phyloP scores from a whole-genome alignment of 2,888 invertebrate genomes.

The Lacanobia oleracea region DNA sequence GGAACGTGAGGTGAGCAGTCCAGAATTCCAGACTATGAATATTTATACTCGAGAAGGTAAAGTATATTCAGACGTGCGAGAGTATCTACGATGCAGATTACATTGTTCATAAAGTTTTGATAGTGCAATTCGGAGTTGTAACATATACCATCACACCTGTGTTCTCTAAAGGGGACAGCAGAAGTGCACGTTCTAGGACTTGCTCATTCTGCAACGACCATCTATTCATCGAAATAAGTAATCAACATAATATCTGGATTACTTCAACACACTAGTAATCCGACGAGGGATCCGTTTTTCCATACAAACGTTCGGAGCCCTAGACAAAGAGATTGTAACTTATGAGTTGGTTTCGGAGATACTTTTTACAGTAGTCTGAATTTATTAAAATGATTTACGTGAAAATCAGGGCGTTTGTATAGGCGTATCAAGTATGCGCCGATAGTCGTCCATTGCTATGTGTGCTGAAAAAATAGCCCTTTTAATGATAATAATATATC shows the following conservation, averaged over 20 bases:
- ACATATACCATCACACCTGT: conserved; percentile 19
- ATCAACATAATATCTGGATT: too few relatives aligned
- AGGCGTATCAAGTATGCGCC: too few relatives aligned
- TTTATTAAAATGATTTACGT: too few relatives aligned
- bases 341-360: too few relatives aligned
- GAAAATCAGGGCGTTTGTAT: too few relatives aligned
- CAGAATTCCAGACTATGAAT: conserved; percentile 66
- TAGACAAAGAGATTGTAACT: too few relatives aligned
- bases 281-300: too few relatives aligned
- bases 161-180: not conserved
- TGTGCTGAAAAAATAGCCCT: not conserved
- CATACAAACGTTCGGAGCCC: too few relatives aligned
- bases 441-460: not conserved
- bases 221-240: not conserved
- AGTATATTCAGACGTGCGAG: conserved; percentile 45
- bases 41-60: conserved; percentile 54
- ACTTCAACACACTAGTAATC: too few relatives aligned
- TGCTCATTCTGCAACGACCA: not conserved
- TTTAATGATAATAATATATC: too few relatives aligned
- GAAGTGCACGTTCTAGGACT: not conserved
- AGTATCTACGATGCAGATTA: conserved; percentile 50
- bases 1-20: conserved; percentile 61
- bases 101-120: conserved; percentile 63
- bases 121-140: conserved; percentile 47
- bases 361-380: too few relatives aligned